Percentiles rank a stretch among this genome's conserved stretches.
phyloP scores from a whole-genome alignment of 2,888 invertebrate genomes.

The Gnatocerus cornutus region DNA sequence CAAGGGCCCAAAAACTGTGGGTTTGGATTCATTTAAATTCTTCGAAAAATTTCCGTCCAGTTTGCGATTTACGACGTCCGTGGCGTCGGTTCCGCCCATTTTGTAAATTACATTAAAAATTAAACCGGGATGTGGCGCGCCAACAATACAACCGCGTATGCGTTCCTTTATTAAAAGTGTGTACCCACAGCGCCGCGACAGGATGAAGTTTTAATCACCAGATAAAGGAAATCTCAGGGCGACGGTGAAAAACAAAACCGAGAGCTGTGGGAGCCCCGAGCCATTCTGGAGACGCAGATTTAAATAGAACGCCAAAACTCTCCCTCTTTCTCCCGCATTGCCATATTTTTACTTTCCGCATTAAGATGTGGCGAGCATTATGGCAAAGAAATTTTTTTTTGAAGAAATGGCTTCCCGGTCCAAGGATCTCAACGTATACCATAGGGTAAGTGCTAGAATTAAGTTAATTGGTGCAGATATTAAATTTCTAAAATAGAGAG shows the following conservation, averaged over 20 bases:
- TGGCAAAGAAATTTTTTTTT: no score
- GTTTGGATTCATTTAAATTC: no score
- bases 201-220: constrained; percentile 72
- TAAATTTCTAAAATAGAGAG: no score
- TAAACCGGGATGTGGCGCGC: constrained; percentile 63
- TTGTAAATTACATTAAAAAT: constrained; percentile 69
- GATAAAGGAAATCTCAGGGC: constrained; percentile 71
- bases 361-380: no score
- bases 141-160: constrained; percentile 66
- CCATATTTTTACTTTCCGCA: neutral
- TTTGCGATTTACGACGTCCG: constrained; percentile 57
- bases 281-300: constrained; percentile 62
- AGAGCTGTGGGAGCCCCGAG: constrained; percentile 63
- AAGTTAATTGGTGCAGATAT: no score
- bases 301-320: constrained; percentile 38
- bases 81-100: constrained; percentile 59
- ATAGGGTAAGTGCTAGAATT: no score
- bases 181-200: constrained; percentile 69
- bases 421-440: no score
- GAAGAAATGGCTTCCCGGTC: no score
- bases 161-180: constrained; percentile 69
- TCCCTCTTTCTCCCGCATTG: constrained; percentile 16
- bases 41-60: constrained; percentile 30
- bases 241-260: constrained; percentile 68
- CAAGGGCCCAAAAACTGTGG: no score